Evolutionary conservation across 2,113 vertebrate genomes (phyloP), one percentile per base, ranked within the genome.

Genomic region (Pseudorectes ferrugineus): DNA sequence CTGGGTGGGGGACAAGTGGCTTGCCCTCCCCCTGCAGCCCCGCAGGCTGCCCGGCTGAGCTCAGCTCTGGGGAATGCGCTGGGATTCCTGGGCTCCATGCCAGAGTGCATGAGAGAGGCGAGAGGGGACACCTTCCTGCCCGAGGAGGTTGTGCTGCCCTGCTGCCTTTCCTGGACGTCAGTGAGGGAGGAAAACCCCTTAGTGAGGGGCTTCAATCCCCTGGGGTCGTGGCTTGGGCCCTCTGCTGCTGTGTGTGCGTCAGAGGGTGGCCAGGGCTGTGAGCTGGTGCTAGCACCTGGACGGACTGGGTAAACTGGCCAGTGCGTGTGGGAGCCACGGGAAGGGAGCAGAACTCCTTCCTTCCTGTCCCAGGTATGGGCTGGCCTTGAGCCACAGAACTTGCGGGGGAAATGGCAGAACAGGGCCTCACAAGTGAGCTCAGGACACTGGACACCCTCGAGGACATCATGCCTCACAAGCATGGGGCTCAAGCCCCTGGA

Each of bases 61-160:
- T 95, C 80, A 93, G 89, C 95, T 62, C 88, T 0, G 0, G 45
- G 88, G 95, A 96, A 96, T 95, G 94, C 0, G 5, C 84, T 90
- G 84, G 94, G 96, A 96, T 97, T 95, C 92, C 93, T 89, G 77
- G 97, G 95, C 92, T 0, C 14, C 14, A 1, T 46, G 93, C 97
- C 95, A 95, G 88, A 40, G 88, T 33, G 1, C 2, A 12, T 62
- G 87, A 89, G 51, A 61, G 84, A 88, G 74, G 49, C n/a, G 0
- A 93, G 85, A 81, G 88, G 80, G 66, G 78, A 91, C 8, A 22
- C 67, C 5, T 5, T 67, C 57, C 84, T 72, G 84, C 84, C 71
- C 2, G 0, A 71, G 46, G 45, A 80, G 55, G 8, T n/a, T 73
- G 31, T 63, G 66, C 66, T 65, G 51, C 77, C 78, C 1, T 38